These are phyloP conservation scores for Hippopotamus amphibius DNA, from an alignment of 2,113 vertebrate genomes.

Conservation along the genomic window DNA sequence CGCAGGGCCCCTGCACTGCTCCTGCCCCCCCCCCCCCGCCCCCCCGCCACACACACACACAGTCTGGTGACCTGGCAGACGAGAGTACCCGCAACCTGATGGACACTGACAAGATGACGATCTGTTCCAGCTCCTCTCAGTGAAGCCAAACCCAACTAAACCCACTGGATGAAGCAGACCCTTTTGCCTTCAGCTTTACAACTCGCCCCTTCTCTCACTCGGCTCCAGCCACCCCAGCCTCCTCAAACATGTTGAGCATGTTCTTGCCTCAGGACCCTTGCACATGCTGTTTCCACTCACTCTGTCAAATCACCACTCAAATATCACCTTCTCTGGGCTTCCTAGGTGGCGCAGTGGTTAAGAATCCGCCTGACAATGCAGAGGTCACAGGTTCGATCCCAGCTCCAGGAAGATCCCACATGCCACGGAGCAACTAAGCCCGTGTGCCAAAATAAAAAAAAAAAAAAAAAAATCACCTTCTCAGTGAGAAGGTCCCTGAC, in stretches of 20 bases:
- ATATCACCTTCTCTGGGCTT: not conserved
- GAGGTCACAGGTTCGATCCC: too few relatives aligned
- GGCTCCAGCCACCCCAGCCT: not conserved
- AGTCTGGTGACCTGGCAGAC: not conserved
- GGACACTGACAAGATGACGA: not conserved
- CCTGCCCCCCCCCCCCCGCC: not conserved
- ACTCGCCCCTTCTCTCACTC: not conserved
- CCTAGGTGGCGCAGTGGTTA: too few relatives aligned
- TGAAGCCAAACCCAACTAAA: not conserved
- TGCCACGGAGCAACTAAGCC: too few relatives aligned
- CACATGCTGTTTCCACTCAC: not conserved
- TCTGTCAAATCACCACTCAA: not conserved
- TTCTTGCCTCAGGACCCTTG: not conserved
- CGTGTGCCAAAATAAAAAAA: not conserved
- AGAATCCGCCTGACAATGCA: too few relatives aligned
- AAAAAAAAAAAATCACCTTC: not conserved
- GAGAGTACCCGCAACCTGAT: not conserved
- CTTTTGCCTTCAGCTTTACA: not conserved
- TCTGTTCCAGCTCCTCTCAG: not conserved
- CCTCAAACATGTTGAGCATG: not conserved
- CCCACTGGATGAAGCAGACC: not conserved
- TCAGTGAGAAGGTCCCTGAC: not conserved
- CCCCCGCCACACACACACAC: too few relatives aligned
- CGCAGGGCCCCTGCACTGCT: fast-evolving
- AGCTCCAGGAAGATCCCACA: too few relatives aligned